phyloP scores from a whole-genome alignment of 2,113 vertebrate species.

The Percina caprodes region DNA sequence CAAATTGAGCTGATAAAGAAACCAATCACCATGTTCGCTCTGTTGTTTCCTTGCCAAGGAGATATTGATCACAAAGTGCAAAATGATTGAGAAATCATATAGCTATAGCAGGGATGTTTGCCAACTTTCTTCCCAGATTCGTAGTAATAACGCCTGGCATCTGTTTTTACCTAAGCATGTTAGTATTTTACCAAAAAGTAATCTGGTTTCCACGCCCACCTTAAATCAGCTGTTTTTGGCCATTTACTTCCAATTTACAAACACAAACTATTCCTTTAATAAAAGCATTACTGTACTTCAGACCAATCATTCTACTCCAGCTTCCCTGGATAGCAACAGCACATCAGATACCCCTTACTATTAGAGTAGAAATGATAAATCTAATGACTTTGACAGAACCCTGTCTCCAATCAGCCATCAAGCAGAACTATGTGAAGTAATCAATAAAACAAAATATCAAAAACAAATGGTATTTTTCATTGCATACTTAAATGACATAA shows the following conservation, averaged over 20 bases:
- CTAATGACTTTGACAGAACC: not conserved
- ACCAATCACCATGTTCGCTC: not conserved
- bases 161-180: not conserved
- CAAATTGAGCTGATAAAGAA: not conserved
- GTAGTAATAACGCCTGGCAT: not conserved
- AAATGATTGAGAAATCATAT: not conserved
- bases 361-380: not conserved
- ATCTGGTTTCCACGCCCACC: not conserved
- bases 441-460: not conserved
- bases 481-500: not conserved
- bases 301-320: not conserved
- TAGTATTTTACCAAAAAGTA: conserved; percentile 1
- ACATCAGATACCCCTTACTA: not conserved
- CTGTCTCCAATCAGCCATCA: not conserved
- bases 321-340: not conserved
- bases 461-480: not conserved
- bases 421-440: not conserved
- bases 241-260: not conserved
- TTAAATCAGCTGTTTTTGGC: not conserved
- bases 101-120: not conserved
- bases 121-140: not conserved
- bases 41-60: not conserved
- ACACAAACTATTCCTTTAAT: not conserved
- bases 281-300: not conserved
- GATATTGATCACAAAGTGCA: conserved; percentile 1